Conservation (phyloP, 2,113 vertebrate genomes). For the Falcunculus frontatus region DNA sequence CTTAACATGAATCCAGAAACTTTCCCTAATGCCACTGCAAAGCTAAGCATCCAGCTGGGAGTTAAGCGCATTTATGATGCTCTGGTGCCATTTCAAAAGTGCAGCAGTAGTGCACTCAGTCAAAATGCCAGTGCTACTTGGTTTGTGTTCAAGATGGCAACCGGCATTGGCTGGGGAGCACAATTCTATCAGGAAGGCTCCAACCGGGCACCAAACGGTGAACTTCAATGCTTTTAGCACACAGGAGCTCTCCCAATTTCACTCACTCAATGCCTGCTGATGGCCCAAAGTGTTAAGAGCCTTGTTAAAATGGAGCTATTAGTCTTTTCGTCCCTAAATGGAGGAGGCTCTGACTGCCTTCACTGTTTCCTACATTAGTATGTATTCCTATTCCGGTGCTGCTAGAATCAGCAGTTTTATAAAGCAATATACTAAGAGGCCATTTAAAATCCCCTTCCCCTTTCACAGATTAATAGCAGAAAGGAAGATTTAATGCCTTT, state of each 20-base stretch:
- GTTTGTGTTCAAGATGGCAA: slow-evolving; percentile 52
- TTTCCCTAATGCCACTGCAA: slow-evolving; percentile 13
- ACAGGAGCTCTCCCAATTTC: slow-evolving; percentile 64
- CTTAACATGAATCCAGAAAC: slow-evolving; percentile 34
- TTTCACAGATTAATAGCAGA: slow-evolving; percentile 72
- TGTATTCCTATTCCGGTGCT: slow-evolving; percentile 65
- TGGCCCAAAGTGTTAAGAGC: slow-evolving; percentile 68
- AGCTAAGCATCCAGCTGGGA: background rate
- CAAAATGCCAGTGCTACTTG: slow-evolving; percentile 43
- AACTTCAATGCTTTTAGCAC: slow-evolving; percentile 72
- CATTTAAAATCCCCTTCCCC: slow-evolving; percentile 66
- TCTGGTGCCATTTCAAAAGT: slow-evolving; percentile 39
- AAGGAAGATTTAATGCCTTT: slow-evolving; percentile 70
- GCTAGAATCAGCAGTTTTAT: slow-evolving; percentile 77
- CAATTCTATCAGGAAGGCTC: slow-evolving; percentile 44
- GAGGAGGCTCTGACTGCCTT: slow-evolving; percentile 57
- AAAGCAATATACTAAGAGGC: slow-evolving; percentile 76
- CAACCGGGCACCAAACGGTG: slow-evolving; percentile 28
- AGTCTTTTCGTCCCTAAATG: slow-evolving; percentile 70
- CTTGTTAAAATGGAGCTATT: slow-evolving; percentile 76
- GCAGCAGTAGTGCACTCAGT: slow-evolving; percentile 56
- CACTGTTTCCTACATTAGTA: slow-evolving; percentile 70
- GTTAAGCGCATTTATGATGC: slow-evolving; percentile 35
- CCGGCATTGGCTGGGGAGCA: slow-evolving; percentile 1
- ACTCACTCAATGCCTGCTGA: slow-evolving; percentile 67